These are phyloP conservation scores for Danaus chrysippus DNA, from an alignment of 2,888 invertebrate genomes.

Conservation along the genomic window DNA sequence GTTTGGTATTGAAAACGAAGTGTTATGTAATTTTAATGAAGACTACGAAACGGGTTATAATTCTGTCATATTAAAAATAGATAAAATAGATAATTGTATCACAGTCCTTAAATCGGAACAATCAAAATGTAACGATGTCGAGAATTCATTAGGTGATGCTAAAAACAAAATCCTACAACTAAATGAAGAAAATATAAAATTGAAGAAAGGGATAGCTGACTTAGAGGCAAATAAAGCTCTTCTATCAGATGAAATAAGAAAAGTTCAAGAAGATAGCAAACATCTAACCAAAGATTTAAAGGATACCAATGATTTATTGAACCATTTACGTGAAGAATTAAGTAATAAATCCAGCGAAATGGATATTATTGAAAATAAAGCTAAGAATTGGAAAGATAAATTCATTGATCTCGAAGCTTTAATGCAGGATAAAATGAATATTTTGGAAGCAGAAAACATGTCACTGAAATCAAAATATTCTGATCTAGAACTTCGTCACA, in stretches of 20 bases:
- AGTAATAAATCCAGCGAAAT: conserved; percentile 48
- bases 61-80: conserved; percentile 43
- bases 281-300: conserved; percentile 41
- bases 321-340: conserved; percentile 47
- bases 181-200: conserved; percentile 40
- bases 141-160: conserved; percentile 36
- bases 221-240: conserved; percentile 38
- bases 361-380: conserved; percentile 46
- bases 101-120: conserved; percentile 34
- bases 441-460: conserved; percentile 48
- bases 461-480: conserved; percentile 39
- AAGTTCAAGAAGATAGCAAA: conserved; percentile 39
- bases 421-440: conserved; percentile 48
- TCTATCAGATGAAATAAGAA: conserved; percentile 38
- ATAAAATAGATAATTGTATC: conserved; percentile 43
- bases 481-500: conserved; percentile 11
- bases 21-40: conserved; percentile 27
- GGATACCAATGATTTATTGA: conserved; percentile 41
- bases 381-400: conserved; percentile 47
- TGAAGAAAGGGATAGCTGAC: conserved; percentile 37
- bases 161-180: conserved; percentile 43
- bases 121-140: conserved; percentile 32
- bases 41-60: conserved; percentile 36
- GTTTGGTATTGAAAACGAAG: conserved; percentile 38
- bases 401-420: conserved; percentile 42